These are phyloP conservation scores for Solenopsis invicta DNA, from an alignment of 1,140 invertebrate genomes.

Conservation along the genomic window DNA sequence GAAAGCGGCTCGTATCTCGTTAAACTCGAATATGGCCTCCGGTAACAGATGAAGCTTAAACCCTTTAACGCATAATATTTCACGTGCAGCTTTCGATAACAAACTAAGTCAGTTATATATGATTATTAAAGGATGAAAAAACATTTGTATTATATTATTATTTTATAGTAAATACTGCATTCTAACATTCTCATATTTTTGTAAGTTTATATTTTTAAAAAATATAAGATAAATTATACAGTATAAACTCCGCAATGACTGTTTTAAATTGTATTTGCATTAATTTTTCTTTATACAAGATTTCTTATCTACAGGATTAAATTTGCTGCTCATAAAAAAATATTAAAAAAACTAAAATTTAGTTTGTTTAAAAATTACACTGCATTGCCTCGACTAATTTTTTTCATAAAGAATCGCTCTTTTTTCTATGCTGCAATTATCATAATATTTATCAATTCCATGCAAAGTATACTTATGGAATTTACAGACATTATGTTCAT, in stretches of 20 bases:
- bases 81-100: background rate
- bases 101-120: background rate
- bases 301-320: background rate
- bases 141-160: background rate
- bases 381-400: background rate
- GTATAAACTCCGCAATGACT: background rate
- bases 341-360: background rate
- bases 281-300: background rate
- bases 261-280: background rate
- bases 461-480: too few relatives aligned
- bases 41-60: constrained; percentile 7
- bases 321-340: background rate
- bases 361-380: background rate
- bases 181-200: background rate
- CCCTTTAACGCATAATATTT: constrained; percentile 7
- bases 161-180: background rate
- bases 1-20: constrained; percentile 22
- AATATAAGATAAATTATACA: too few relatives aligned
- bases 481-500: background rate
- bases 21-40: background rate
- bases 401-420: background rate
- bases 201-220: background rate
- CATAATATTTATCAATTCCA: too few relatives aligned
- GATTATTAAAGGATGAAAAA: background rate
- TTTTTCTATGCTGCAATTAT: background rate